Base-by-base conservation (phyloP, 2,113 vertebrate species). In the Todiramphus chloris region DNA sequence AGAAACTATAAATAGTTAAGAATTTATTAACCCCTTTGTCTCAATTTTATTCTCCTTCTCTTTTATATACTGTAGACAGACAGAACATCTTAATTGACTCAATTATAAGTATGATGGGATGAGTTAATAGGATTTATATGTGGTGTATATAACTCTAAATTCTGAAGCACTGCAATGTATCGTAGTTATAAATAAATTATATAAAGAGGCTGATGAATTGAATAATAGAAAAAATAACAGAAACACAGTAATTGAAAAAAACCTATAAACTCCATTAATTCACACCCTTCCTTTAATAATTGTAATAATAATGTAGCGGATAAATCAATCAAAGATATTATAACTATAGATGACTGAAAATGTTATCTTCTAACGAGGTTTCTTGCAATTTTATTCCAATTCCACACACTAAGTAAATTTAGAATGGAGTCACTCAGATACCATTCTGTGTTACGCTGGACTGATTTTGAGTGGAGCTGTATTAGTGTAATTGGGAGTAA, bases 161-260 rank as follows among this genome's bases (percentile, higher is more conserved):
- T 96, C 87, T 79, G 91, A 97, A 96, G 92, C 62, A 84, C 88
- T 91, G 63, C 84, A 93, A 87, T 94, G 79, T 66, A 81, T 97
- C 95, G 74, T 79, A 15, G 31, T 93, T 96, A 91, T 68, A 96
- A 95, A 89, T 94, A 96, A 95, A 87, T 97, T 97, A 82, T 96
- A 92, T 86, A 78, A 84, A 97, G 89, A 83, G 96, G 76, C 92
- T 94, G 95, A 72, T 94, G 82, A 97, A 96, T 96, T 94, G 96
- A 97, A 94, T 95, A 97, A 97, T 90, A 93, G 88, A 82, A 97
- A 97, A 93, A 95, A 96, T 97, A 97, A 97, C 96, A 97, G 90
- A 92, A 97, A 98, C 97, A 92, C 86, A 95, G 95, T 97, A 97
- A 97, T 90, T 96, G 95, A 97, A 97, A 43, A 43, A 98, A 98